Evolutionary conservation across 2,888 invertebrate genomes (phyloP), one percentile per base, ranked within the genome.

Genomic region (Dasysyrphus tricinctus): DNA sequence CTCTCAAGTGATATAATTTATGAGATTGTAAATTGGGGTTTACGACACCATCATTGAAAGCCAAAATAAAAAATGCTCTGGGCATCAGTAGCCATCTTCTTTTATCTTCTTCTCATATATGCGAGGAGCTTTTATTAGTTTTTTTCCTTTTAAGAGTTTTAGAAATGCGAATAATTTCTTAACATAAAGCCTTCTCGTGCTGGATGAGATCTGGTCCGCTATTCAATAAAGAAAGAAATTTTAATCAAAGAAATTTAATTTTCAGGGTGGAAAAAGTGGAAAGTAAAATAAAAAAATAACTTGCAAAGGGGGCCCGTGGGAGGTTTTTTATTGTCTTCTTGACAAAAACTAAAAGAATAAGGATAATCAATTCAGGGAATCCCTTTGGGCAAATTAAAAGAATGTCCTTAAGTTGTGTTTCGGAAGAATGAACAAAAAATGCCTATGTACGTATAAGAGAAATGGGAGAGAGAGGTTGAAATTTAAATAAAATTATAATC

Each of bases 221-320:
- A 49, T 85, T 77, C 80, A 85, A 80, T 69, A 80, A 69, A 77
- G 67, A 85, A 70, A 63, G 67, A 85, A 70, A 70, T 77, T 80
- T 85, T 85, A 80, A 85, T 85, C 77, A 85, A 83, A 79, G 59
- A 69, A 67, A 76, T 80, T 63, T 56, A 47, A 84, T 73, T 80
- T 59, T 39, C 11, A 69, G 70, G 75, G 34, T 29, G 54, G 49
- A 54, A 39, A 29, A 47, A 69, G 49, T 57, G 19, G 12, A 63
- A 32, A 70, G 56, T 57, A 49, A 56, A 29, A 32, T 9, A 44
- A 67, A 63, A 59, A 19, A 54, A 51, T 19, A 12, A 47, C 12
- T 5, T 34, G n/a, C 11, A 8, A 47, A 29, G 32, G 47, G 49
- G 56, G 65, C 39, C 57, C 32, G 5, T 59, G 39, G 29, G 54